Conservation (phyloP, 1,140 invertebrate genomes). For the Conus ventricosus region DNA sequence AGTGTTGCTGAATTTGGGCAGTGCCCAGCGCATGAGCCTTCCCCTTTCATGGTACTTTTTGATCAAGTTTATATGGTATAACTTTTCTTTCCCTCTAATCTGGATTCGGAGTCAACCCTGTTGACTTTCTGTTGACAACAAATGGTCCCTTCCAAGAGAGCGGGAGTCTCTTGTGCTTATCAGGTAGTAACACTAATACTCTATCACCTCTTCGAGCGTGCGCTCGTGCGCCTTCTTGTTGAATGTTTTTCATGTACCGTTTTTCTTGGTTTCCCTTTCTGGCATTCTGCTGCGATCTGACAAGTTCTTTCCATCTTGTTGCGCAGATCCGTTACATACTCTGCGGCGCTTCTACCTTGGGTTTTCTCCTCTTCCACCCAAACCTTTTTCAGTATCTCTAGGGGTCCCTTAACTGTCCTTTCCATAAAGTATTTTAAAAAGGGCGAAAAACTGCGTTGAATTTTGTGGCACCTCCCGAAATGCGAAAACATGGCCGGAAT, state of each 20-base stretch:
- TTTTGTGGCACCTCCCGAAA: slow-evolving; percentile 38
- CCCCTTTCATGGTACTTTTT: slow-evolving; percentile 29
- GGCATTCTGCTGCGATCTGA: no score
- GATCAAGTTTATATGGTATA: slow-evolving; percentile 44
- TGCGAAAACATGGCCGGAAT: slow-evolving; percentile 42
- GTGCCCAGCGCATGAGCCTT: no score
- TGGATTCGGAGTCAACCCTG: slow-evolving; percentile 29
- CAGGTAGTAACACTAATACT: slow-evolving; percentile 41
- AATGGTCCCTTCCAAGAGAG: slow-evolving; percentile 47
- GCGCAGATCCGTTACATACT: no score
- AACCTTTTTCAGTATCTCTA: no score
- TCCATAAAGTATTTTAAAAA: slow-evolving; percentile 36
- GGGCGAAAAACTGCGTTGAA: slow-evolving; percentile 20
- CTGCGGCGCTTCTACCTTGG: no score
- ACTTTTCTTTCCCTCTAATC: slow-evolving; percentile 35
- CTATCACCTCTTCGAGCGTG: slow-evolving; percentile 9
- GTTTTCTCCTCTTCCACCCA: no score
- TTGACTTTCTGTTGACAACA: slow-evolving; percentile 11
- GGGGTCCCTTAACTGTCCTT: no score
- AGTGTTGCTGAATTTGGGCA: no score
- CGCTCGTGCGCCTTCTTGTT: not conserved
- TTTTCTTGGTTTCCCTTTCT: no score
- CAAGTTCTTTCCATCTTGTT: no score
- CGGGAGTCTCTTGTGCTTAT: slow-evolving; percentile 44
- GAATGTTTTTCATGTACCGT: no score